Conservation (phyloP, 2,888 invertebrate species). For the Scaeva pyrastri region DNA sequence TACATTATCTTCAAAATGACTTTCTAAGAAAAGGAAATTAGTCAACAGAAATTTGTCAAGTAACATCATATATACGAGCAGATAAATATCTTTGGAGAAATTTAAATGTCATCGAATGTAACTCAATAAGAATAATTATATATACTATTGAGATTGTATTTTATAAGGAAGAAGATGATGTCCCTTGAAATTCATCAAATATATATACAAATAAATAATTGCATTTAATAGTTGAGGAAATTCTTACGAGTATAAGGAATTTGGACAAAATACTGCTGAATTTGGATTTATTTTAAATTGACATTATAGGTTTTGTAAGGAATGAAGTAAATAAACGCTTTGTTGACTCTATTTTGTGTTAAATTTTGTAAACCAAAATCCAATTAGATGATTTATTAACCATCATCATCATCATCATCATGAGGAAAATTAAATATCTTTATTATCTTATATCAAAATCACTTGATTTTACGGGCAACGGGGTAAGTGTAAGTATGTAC, state of each 20-base stretch:
- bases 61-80: too few species aligned
- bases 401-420: too few species aligned
- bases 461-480: too few species aligned
- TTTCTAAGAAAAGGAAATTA: conserved; percentile 6
- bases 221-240: not conserved
- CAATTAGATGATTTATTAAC: too few species aligned
- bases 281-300: not conserved
- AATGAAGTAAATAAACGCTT: too few species aligned
- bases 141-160: too few species aligned
- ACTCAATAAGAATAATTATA: conserved; percentile 5
- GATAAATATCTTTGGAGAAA: not conserved
- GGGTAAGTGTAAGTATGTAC: too few species aligned
- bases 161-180: not conserved
- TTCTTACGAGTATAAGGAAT: not conserved
- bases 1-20: not conserved
- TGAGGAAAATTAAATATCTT: too few species aligned
- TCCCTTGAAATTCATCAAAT: conserved; percentile 3
- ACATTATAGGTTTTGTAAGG: not conserved
- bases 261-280: not conserved
- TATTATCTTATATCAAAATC: too few species aligned
- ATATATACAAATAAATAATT: not conserved
- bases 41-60: conserved; percentile 30
- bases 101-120: conserved; percentile 17
- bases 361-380: too few species aligned
- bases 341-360: too few species aligned